Base-by-base conservation (phyloP, 2,113 vertebrate species). In the Mustela nigripes region DNA sequence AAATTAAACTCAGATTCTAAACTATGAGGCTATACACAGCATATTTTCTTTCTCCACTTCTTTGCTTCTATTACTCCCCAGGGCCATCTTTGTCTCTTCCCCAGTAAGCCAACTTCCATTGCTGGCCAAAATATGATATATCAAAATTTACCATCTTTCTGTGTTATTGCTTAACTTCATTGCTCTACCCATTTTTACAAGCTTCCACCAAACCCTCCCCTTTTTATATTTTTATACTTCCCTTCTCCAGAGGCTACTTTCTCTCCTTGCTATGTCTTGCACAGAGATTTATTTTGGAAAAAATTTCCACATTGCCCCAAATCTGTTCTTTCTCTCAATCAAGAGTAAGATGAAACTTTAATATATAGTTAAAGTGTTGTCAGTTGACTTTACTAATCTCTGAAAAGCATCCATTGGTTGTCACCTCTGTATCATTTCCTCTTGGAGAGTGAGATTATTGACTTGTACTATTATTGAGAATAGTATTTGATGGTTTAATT, bases 1-100 rank as follows among this genome's bases (percentile, higher is more conserved):
- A 98, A 97, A 88, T 97, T 97, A 97, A 98, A 78, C 78, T 95
- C 74, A 85, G 92, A 71, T 71, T 96, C 45, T 36, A 69, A 94
- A 83, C 92, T 63, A 62, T 69, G 58, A 94, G 58, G 26, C 58
- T 76, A 36, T 28, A 33, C 33, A 50, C 39, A 95, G 67, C 11
- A 2, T 76, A 87, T 87, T 96, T 96, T 76, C 91, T 80, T 89
- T 90, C 48, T 87, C 31, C 0, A 1, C 69, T 90, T 88, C 79
- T 78, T 80, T 56, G 63, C 58, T 92, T 90, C 33, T 91, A 74
- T 74, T 42, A 11, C 58, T 96, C 92, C 96, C 95, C 12, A 81
- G 85, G 95, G 95, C 24, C 67, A 78, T 60, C 79, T 96, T 92
- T 26, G 1, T 76, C 15, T 87, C 73, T 84, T 76, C 31, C 22